A percentile compares a stretch with the other conserved stretches of the same genome.
These are phyloP conservation scores for Salvelinus fontinalis DNA, from an alignment of 2,113 vertebrate genomes.

Conservation along the genomic window DNA sequence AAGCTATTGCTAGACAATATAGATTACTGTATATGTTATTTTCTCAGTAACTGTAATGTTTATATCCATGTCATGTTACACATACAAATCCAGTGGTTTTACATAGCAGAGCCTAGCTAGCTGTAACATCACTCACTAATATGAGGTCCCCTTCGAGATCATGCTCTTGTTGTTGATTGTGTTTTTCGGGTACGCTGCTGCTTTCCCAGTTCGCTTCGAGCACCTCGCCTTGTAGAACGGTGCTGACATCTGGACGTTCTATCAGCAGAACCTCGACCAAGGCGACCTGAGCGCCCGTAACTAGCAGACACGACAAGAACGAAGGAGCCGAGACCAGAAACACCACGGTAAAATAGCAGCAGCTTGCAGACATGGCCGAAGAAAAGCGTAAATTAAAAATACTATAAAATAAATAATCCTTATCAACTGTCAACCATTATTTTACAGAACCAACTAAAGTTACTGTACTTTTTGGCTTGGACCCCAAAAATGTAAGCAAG, in stretches of 20 bases:
- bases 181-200: constrained; percentile 33
- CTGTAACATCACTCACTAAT: constrained; percentile 61
- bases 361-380: constrained; percentile 43
- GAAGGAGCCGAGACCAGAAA: constrained; percentile 44
- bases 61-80: background rate
- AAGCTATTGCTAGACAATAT: too few relatives aligned
- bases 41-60: too few relatives aligned
- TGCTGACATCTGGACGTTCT: constrained; percentile 53
- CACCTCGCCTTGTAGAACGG: constrained; percentile 72
- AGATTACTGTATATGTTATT: too few relatives aligned
- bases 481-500: constrained; percentile 63
- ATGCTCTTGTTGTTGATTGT: constrained; percentile 29
- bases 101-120: background rate
- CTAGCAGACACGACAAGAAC: constrained; percentile 47
- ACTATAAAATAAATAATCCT: background rate
- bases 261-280: constrained; percentile 71
- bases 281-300: constrained; percentile 65
- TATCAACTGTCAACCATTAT: constrained; percentile 29
- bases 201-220: constrained; percentile 55
- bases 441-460: background rate
- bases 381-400: background rate
- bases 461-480: background rate
- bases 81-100: background rate
- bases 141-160: constrained; percentile 69
- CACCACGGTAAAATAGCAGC: constrained; percentile 28